Evolutionary conservation across 1,140 invertebrate species (phyloP), one percentile per base, ranked within the genome.

Genomic region (Cotesia glomerata): DNA sequence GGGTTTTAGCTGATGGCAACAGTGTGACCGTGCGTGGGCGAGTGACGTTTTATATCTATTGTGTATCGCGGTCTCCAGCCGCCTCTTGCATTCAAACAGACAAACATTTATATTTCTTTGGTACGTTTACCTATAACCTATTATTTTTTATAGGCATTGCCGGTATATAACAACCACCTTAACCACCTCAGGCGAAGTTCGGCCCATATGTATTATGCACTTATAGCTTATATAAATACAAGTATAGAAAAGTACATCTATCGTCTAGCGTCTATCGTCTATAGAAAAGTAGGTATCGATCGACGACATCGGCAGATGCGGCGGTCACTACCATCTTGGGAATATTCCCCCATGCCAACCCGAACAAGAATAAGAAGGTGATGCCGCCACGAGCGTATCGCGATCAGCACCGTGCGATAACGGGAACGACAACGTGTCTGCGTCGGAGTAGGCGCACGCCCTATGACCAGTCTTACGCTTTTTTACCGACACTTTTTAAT

Each of bases 341-440:
- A 54, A 71, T 71, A 36, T 62, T 63, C 58, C 49, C 39, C 39
- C 39, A 11, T 45, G 8, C 11, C 1, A 26, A 26, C 26, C 26
- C 26, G 26, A 26, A 45, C 5, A 45, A 26, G 58, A 49, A 62
- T 51, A 49, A 56, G 61, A 65, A 71, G 49, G 69, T 45, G 39
- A 45, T 71, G 69, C 65, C 65, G 62, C 62, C 62, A 49, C 62
- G 62, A 64, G 58, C 39, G 45, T n/a, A 51, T 63, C 62, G 51
- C 63, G 69, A 71, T 71, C 69, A 51, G 69, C 52, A 35, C 35
- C 64, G 26, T 45, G 51, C 61, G 69, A 71, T 71, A 71, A 71
- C 69, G 69, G 69, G 62, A 64, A 71, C 69, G 69, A 71, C 69
- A 71, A 65, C 69, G 69, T 71, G 69, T 71, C 69, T 52, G 18